A percentile compares a stretch with the other conserved stretches of the same genome.
phyloP scores from a whole-genome alignment of 2,888 invertebrate genomes.

The Tubiluchus corallicola region DNA sequence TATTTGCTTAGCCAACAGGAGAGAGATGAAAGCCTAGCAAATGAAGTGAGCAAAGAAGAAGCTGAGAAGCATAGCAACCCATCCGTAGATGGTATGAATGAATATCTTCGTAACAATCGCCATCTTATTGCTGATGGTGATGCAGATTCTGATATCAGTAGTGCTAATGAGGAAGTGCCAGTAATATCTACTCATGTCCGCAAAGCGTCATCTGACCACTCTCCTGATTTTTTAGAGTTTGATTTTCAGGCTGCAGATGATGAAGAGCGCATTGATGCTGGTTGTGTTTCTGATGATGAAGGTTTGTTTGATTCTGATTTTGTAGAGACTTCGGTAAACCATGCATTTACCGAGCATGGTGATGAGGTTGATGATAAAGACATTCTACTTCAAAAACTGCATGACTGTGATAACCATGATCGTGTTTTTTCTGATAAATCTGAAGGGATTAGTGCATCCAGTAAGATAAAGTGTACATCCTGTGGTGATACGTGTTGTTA shows the following conservation, averaged over 20 bases:
- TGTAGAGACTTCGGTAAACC: too few species aligned
- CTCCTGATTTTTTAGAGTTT: neutral
- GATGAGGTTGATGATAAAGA: neutral
- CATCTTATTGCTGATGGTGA: neutral
- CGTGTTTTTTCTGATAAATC: too few species aligned
- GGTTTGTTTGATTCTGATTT: neutral
- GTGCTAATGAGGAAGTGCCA: neutral
- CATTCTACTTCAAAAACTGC: too few species aligned
- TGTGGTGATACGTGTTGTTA: neutral
- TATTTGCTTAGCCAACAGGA: neutral
- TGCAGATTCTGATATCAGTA: neutral
- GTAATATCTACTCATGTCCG: neutral
- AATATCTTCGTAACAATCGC: neutral
- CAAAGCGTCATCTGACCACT: slow-evolving; percentile 1
- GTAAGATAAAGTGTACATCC: neutral
- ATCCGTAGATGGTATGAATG: neutral
- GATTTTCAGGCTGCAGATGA: slow-evolving; percentile 1
- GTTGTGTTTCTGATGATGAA: too few species aligned
- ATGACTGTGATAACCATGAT: neutral
- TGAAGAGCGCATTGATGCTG: too few species aligned
- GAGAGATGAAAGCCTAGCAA: neutral
- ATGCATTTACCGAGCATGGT: too few species aligned
- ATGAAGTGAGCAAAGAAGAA: neutral
- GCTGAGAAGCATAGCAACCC: neutral
- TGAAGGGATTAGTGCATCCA: neutral